Base-by-base conservation (phyloP, 2,888 invertebrate genomes). In the Tupiocoris notatus region DNA sequence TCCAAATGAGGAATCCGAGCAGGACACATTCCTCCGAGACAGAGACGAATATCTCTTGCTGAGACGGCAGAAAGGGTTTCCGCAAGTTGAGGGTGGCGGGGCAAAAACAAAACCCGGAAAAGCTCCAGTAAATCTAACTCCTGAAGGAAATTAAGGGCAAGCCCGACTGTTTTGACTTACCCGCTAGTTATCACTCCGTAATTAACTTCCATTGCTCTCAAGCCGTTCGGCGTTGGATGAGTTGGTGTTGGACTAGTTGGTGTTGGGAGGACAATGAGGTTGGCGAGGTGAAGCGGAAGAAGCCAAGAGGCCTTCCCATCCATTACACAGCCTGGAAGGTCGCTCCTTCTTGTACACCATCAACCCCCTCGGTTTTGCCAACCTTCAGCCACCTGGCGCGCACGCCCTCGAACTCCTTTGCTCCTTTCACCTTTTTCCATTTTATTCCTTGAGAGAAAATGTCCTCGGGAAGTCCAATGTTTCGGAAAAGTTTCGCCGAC, bases 161-260 rank as follows among this genome's bases (percentile, higher is more conserved):
- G 24, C 7, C 70, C 70, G 58, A 59, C 70, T 70, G 70, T 70
- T 70, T 70, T 59, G 70, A 57, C 61, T 70, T 59, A 39, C 59
- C 70, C 61, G 70, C 70, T 70, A 70, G 61, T 70, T 70, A 70
- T 59, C 70, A 59, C 70, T 59, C 70, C 23, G 70, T 70, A 70
- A 70, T 70, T 70, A 70, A 58, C 70, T 67, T 67, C 67, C 67
- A 67, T 67, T 56, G 67, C 67, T 70, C 70, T 25, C 70, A 20
- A 58, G 70, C 61, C 59, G 57, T 70, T 59, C 61, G 39, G 39
- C 39, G 3, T 39, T 12, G 39, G 12, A 39, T 12, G 39, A 39
- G 39, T 39, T 23, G 70, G 58, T 25, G 70, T 59, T 58, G 58
- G 23, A 70, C 58, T 70, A 59, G 67, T 22, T 56, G 70, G 70